phyloP scores from a whole-genome alignment of 2,888 invertebrate genomes.

The Euplagia quadripunctaria region DNA sequence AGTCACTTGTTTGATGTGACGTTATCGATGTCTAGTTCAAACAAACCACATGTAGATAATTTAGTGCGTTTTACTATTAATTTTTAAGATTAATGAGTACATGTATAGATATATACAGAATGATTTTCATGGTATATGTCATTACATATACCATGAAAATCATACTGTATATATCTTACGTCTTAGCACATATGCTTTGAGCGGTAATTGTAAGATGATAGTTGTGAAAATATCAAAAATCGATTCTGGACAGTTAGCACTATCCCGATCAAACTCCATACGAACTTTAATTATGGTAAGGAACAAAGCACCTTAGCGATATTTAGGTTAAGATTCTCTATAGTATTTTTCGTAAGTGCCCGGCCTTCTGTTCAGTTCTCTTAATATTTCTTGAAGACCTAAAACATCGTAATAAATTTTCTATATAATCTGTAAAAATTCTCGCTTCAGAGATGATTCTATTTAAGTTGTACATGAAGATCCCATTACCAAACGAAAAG shows the following conservation, averaged over 20 bases:
- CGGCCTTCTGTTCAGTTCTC: background rate
- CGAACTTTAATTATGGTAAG: too few relatives aligned
- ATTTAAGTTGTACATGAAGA: slow-evolving; percentile 52
- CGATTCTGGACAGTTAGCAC: too few relatives aligned
- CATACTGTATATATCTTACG: too few relatives aligned
- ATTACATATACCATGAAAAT: too few relatives aligned
- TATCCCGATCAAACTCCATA: too few relatives aligned
- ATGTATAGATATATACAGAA: background rate
- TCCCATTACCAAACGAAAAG: slow-evolving; percentile 71
- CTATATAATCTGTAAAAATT: slow-evolving; percentile 26
- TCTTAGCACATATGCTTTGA: too few relatives aligned
- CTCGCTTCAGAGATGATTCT: slow-evolving; percentile 50
- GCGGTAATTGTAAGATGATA: too few relatives aligned
- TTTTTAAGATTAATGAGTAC: background rate
- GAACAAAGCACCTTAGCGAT: too few relatives aligned
- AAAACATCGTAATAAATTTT: background rate
- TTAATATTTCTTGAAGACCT: background rate
- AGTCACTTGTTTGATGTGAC: slow-evolving; percentile 68
- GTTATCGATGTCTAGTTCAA: slow-evolving; percentile 51
- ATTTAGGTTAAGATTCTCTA: background rate
- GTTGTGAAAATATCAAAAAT: too few relatives aligned
- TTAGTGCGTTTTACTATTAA: background rate
- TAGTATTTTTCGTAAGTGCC: background rate
- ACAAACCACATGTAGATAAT: background rate
- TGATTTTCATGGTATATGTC: background rate